phyloP scores from a whole-genome alignment of 2,113 vertebrate genomes.

The Clarias magur region DNA sequence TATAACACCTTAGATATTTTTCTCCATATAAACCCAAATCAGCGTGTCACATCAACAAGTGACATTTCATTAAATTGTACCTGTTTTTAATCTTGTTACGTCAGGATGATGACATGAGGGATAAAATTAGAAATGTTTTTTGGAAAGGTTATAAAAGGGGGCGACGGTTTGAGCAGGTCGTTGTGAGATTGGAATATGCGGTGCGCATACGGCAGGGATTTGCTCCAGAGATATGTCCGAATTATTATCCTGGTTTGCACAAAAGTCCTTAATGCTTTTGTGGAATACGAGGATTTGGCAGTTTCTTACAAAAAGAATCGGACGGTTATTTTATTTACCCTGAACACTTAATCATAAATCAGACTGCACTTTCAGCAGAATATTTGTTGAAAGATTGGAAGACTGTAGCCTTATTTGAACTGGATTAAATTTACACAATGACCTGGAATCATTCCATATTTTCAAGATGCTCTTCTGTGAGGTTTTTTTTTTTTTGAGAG shows the following conservation, averaged over 20 bases:
- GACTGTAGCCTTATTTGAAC: background rate
- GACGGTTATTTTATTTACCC: background rate
- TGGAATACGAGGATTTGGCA: background rate
- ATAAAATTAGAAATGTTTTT: background rate
- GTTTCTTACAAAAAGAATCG: background rate
- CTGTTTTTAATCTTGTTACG: background rate
- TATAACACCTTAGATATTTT: background rate
- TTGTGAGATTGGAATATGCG: background rate
- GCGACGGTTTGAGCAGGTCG: background rate
- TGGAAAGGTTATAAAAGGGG: background rate
- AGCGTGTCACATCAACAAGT: background rate
- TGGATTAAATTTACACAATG: background rate
- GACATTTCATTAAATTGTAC: background rate
- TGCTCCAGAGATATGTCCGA: background rate
- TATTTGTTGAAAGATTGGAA: background rate
- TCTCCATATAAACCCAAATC: background rate
- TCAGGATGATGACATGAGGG: background rate
- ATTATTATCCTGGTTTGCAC: constrained; percentile 8
- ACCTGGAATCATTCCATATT: background rate
- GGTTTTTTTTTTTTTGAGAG: background rate
- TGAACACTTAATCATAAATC: constrained; percentile 18
- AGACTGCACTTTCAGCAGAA: background rate
- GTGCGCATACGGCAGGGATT: background rate
- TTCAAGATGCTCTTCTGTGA: background rate
- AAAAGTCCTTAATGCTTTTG: constrained; percentile 2